phyloP scores from a whole-genome alignment of 2,888 invertebrate species.

The Meiosimyza decipiens region DNA sequence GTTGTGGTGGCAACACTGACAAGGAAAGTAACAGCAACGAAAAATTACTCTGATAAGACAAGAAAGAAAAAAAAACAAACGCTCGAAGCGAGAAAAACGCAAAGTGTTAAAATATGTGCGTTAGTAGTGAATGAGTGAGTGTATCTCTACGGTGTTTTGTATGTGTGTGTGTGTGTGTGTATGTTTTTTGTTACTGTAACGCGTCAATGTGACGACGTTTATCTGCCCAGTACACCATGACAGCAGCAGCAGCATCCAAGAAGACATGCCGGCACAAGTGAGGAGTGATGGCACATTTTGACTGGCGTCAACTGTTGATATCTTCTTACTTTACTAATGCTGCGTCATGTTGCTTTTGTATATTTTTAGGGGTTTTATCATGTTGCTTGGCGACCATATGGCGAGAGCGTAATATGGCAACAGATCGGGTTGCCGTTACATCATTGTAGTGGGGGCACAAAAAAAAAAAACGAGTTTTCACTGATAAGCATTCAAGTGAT shows the following conservation, averaged over 20 bases:
- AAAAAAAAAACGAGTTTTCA: neutral
- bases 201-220: conserved; percentile 17
- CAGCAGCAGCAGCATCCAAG: conserved; percentile 4
- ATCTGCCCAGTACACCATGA: conserved; percentile 2
- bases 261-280: neutral
- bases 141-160: neutral
- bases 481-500: conserved; percentile 24
- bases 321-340: neutral
- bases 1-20: too few relatives aligned
- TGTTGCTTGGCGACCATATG: too few relatives aligned
- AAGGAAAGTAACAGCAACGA: conserved; percentile 7
- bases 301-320: conserved; percentile 31
- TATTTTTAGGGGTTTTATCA: conserved; percentile 18
- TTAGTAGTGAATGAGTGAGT: neutral
- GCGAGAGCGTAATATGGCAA: conserved; percentile 10
- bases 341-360: conserved; percentile 3
- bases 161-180: neutral
- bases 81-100: neutral
- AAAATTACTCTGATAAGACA: conserved; percentile 15
- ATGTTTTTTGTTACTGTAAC: neutral
- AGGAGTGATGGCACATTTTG: neutral
- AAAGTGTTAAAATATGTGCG: neutral
- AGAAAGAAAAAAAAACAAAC: neutral
- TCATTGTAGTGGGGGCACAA: neutral
- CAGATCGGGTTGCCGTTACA: neutral